Evolutionary conservation across 2,797 vertebrate species (phyloP).

Genomic region (Anguilla megastoma): DNA sequence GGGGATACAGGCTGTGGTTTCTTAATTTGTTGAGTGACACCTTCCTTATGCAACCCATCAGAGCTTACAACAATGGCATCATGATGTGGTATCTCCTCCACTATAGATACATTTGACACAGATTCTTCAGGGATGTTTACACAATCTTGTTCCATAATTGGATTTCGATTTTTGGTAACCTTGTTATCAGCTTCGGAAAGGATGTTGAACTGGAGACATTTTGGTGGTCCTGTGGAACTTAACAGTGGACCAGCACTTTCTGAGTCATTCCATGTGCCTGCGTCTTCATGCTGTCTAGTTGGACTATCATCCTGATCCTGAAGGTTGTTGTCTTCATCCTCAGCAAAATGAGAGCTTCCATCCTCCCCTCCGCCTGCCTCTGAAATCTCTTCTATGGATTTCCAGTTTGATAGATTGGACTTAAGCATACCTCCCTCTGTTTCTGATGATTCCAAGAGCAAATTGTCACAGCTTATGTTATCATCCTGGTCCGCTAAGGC

Average conservation of each 20-base stretch:
- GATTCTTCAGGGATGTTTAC: slow-evolving; percentile 61
- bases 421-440: slow-evolving; percentile 60
- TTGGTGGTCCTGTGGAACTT: slow-evolving; percentile 52
- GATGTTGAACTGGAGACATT: slow-evolving; percentile 70
- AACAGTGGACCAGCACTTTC: slow-evolving; percentile 56
- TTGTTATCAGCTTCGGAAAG: slow-evolving; percentile 66
- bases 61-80: slow-evolving; percentile 34
- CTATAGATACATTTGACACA: slow-evolving; percentile 69
- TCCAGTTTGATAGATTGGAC: slow-evolving; percentile 70
- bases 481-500: slow-evolving; percentile 66
- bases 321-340: slow-evolving; percentile 73
- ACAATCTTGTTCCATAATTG: slow-evolving; percentile 37
- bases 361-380: slow-evolving; percentile 74
- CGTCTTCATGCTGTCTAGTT: slow-evolving; percentile 52
- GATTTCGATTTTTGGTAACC: slow-evolving; percentile 45
- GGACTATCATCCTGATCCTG: slow-evolving; percentile 57
- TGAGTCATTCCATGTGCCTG: slow-evolving; percentile 55
- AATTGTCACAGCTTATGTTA: slow-evolving; percentile 64
- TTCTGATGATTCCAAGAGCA: slow-evolving; percentile 57
- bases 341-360: slow-evolving; percentile 61
- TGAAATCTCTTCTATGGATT: slow-evolving; percentile 75
- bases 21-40: slow-evolving; percentile 37
- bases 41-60: slow-evolving; percentile 22
- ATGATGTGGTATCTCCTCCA: slow-evolving; percentile 53
- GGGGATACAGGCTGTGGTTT: slow-evolving; percentile 22